These are phyloP conservation scores for Sebastes taczanowskii DNA, from an alignment of 2,797 vertebrate species.

Conservation along the genomic window DNA sequence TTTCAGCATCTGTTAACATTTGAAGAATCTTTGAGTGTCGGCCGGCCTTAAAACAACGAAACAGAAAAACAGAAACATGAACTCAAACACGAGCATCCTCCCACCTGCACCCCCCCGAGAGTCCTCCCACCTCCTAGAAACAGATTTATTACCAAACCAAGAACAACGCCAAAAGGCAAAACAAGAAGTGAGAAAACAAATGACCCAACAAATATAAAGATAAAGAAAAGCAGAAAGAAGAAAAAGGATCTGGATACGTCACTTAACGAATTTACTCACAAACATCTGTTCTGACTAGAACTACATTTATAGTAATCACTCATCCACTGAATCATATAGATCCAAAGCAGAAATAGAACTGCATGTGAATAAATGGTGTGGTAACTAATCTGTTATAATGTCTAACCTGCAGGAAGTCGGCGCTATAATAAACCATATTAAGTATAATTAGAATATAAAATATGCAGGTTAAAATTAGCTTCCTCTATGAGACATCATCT, in stretches of 20 bases:
- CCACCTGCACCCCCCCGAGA: neutral
- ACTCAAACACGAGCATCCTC: neutral
- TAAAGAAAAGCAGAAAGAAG: neutral
- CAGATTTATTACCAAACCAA: neutral
- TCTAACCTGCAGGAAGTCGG: neutral
- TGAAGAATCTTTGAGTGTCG: no score
- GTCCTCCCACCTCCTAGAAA: neutral
- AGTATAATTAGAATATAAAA: slow-evolving; percentile 36
- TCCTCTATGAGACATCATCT: neutral
- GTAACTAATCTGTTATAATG: slow-evolving; percentile 1
- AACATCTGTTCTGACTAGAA: neutral
- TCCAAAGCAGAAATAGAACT: slow-evolving; percentile 14
- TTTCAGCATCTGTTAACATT: no score
- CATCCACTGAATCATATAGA: neutral
- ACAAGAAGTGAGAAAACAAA: neutral
- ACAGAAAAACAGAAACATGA: no score
- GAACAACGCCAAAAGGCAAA: neutral
- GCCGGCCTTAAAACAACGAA: no score
- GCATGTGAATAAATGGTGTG: neutral
- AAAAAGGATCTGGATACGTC: neutral
- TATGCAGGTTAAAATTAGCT: slow-evolving; percentile 45
- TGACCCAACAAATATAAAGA: neutral
- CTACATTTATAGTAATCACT: neutral
- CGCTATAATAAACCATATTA: neutral
- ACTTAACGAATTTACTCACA: neutral